A percentile compares a stretch with the other conserved stretches of the same genome.
These are phyloP conservation scores for Thermophis baileyi DNA, from an alignment of 2,113 vertebrate genomes.

Conservation along the genomic window DNA sequence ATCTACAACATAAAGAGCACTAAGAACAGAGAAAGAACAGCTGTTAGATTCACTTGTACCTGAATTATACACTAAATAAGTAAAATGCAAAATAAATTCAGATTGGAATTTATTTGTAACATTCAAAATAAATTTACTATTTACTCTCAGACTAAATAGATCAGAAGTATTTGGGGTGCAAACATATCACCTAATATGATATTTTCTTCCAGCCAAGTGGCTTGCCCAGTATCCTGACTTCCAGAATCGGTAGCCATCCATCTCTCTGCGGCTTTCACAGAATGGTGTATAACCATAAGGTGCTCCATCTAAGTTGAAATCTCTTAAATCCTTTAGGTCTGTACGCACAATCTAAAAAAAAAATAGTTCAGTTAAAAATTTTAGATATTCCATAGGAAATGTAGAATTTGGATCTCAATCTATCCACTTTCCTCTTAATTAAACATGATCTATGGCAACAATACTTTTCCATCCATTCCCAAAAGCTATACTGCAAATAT, in stretches of 20 bases:
- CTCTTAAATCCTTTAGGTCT: constrained; percentile 91
- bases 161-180: not conserved
- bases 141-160: not conserved
- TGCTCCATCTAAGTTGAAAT: constrained; percentile 92
- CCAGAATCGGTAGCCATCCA: constrained; percentile 99
- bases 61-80: not conserved
- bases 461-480: not conserved
- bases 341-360: constrained; percentile 88
- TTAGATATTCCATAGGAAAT: not conserved
- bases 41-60: constrained; percentile 17
- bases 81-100: constrained; percentile 19
- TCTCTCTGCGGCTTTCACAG: constrained; percentile 93
- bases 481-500: not conserved
- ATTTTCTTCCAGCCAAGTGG: constrained; percentile 92
- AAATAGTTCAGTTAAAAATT: not conserved
- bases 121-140: not conserved
- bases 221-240: constrained; percentile 98
- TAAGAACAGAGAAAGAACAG: constrained; percentile 53
- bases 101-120: not conserved
- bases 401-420: not conserved
- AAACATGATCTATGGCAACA: not conserved
- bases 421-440: not conserved
- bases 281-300: constrained; percentile 97
- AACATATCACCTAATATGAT: constrained; percentile 89
- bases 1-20: constrained; percentile 95